Base-by-base conservation (phyloP, 2,113 vertebrate genomes). In the Fulmarus glacialis region DNA sequence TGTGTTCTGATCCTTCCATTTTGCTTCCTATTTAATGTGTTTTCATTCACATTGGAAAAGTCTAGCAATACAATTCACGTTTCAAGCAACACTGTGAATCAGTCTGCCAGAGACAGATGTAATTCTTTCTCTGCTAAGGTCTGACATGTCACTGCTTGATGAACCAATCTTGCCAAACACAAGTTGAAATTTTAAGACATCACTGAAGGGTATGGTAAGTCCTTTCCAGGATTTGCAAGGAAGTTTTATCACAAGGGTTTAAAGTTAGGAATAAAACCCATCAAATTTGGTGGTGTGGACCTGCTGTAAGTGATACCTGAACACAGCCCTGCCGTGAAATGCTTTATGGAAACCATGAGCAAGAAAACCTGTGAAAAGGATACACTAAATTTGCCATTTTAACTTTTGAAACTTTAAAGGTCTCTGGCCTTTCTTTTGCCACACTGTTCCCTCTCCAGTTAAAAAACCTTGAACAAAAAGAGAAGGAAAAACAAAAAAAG, bases 11-110 rank as follows among this genome's bases (percentile, higher is more conserved):
- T 89, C 50, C 29, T 88, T 96, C 66, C 58, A 3, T 70, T 88
- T 95, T 82, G 45, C 36, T n/a, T 82, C 70, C 67, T 9, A 42
- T 87, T 96, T 71, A 85, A 60, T 86, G 9, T 34, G 43, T 78
- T 96, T 96, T 87, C 42, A 68, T 94, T 94, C 55, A 38, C n/a
- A 36, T 22, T 73, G 68, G 66, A 87, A 71, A 96, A 97, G 59
- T 87, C 64, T 90, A 78, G 42, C 70, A 55, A 77, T 82, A 48
- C 12, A 40, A 42, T 60, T 90, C n/a, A 13, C 67, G 80, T 95
- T 89, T 96, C 71, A 95, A 70, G 23, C 63, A 82, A 82, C 27
- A 73, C 32, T 43, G 38, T 74, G 34, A 75, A 68, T 75, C 53
- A 75, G 30, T 62, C 73, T 91, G 68, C 42, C 59, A 92, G 58